Evolutionary conservation across 2,113 vertebrate species (phyloP), one percentile per base, ranked within the genome.

Genomic region (Gallinago jamesoni): DNA sequence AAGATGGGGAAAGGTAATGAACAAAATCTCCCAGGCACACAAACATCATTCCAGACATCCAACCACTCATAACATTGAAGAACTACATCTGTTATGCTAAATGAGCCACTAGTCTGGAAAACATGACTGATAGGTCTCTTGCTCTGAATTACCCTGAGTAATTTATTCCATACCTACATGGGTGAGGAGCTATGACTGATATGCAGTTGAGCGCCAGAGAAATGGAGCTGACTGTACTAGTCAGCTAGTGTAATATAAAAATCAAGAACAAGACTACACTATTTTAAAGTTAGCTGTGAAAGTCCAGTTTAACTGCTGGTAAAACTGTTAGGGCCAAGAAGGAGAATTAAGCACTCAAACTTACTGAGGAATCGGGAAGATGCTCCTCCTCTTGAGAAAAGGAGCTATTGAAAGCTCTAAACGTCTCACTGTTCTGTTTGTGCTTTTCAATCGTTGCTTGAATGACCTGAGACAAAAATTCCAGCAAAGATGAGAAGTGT

Each of bases 341-440:
- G n/a, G 55, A 72, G 41, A 75, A 84, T 0, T 2, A 81, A 88
- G 30, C 39, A 20, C 43, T 70, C 17, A 27, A 66, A 97, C 98
- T 98, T 96, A 99, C 99, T 66, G 98, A 98, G 76, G 98, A 97
- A 67, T 99, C 99, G 11, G 98, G 98, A 75, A 96, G 59, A 84
- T 98, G 97, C 41, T 99, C 99, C 25, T 99, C 99, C 8, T 99
- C 99, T 87, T 99, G 98, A 92, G 98, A 98, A 91, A 98, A 98
- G 77, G 99, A 98, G 93, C 97, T 98, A 48, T 98, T 98, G 97
- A 99, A 99, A 72, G 99, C 99, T 97, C 98, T 99, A 86, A 99
- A 99, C 0, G 99, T 99, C 97, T 99, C 98, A 64, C 99, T 99
- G 96, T 99, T 99, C 97, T 99, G 99, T 93, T 99, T 99, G 98